Percentiles rank a stretch among this genome's conserved stretches.
These are phyloP conservation scores for Ophion obscuratus DNA, from an alignment of 2,888 invertebrate genomes.

Conservation along the genomic window DNA sequence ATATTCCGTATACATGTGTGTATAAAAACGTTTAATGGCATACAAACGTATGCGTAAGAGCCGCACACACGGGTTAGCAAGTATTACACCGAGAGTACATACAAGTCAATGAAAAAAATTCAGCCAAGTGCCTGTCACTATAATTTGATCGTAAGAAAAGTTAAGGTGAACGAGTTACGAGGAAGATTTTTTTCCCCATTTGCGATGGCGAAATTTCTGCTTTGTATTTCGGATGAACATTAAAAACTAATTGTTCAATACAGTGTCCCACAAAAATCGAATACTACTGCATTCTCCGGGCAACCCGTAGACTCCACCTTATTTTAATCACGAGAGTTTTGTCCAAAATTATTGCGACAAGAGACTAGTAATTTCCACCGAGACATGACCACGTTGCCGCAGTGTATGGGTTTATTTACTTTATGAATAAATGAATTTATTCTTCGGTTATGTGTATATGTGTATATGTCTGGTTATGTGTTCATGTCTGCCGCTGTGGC, in stretches of 20 bases:
- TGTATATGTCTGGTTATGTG: too few relatives aligned
- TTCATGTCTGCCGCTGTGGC: too few relatives aligned
- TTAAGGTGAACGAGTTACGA: not conserved
- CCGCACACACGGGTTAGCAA: slow-evolving; percentile 22
- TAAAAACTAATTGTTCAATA: too few relatives aligned
- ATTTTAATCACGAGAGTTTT: too few relatives aligned
- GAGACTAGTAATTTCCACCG: too few relatives aligned
- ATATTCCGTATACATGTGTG: slow-evolving; percentile 17
- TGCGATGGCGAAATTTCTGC: not conserved
- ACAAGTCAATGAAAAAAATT: slow-evolving; percentile 7
- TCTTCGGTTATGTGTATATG: too few relatives aligned
- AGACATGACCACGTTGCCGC: too few relatives aligned
- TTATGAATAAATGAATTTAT: too few relatives aligned
- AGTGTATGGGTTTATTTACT: too few relatives aligned
- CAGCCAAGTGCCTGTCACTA: not conserved
- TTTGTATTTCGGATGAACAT: not conserved
- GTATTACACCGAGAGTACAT: slow-evolving; percentile 46
- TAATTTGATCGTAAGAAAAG: not conserved
- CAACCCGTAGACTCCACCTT: too few relatives aligned
- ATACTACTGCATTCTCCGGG: too few relatives aligned
- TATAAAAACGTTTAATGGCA: slow-evolving; percentile 33
- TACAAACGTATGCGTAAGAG: slow-evolving; percentile 28
- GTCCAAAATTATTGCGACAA: too few relatives aligned
- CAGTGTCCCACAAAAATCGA: not conserved
- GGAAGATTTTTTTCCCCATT: not conserved